These are phyloP conservation scores for Phrynosoma platyrhinos DNA, from an alignment of 2,113 vertebrate species.

Conservation along the genomic window DNA sequence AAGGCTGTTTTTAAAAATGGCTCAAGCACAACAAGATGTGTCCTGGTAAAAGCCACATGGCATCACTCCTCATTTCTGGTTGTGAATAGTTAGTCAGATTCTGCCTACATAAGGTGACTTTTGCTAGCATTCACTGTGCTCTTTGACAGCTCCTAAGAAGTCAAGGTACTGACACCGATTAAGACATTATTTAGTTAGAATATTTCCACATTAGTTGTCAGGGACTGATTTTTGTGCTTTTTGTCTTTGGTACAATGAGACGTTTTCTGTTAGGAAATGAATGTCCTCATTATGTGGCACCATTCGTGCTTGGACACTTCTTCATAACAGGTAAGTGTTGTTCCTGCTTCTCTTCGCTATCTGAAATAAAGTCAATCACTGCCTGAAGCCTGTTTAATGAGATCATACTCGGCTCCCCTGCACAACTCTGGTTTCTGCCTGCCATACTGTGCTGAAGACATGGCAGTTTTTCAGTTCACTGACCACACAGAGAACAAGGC, in stretches of 20 bases:
- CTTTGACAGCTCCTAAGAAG: not conserved
- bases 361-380: not conserved
- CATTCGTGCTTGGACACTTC: conserved; percentile 14
- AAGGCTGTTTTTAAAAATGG: not conserved
- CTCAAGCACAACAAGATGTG: not conserved
- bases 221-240: not conserved
- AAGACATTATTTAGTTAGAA: conserved; percentile 23
- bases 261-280: conserved; percentile 15
- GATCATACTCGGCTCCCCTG: not conserved
- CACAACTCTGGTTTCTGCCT: not conserved
- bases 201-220: not conserved
- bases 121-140: conserved; percentile 9
- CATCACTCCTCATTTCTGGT: not conserved
- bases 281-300: not conserved
- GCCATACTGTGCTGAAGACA: not conserved
- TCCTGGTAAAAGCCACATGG: not conserved
- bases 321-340: not conserved
- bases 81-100: not conserved
- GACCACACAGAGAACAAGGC: not conserved
- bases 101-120: not conserved
- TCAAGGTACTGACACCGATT: not conserved
- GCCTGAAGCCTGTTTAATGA: conserved; percentile 7
- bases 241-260: not conserved
- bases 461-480: conserved; percentile 1
- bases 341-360: not conserved